Conservation (phyloP, 2,113 vertebrate species). For the Rhadina sibilatrix region DNA sequence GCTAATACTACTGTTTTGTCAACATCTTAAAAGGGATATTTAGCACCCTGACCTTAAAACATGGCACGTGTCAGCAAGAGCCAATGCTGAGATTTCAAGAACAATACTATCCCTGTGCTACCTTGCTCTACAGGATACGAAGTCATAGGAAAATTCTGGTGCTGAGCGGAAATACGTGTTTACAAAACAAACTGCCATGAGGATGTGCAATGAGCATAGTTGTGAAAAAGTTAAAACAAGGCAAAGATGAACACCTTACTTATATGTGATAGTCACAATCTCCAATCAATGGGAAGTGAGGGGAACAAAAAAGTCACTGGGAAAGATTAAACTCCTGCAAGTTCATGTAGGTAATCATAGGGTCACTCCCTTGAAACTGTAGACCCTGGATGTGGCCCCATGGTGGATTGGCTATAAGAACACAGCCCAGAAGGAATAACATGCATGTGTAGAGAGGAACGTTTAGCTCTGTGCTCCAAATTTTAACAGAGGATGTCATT, state of each 20-base stretch:
- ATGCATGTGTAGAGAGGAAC: not conserved
- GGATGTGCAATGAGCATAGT: not conserved
- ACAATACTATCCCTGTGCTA: not conserved
- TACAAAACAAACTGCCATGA: not conserved
- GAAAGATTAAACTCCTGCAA: not conserved
- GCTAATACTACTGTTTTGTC: not conserved
- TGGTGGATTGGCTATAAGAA: not conserved
- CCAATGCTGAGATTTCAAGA: not conserved
- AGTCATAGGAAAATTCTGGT: not conserved
- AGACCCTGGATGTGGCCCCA: not conserved
- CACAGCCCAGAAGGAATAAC: not conserved
- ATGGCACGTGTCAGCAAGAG: not conserved
- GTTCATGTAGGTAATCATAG: not conserved
- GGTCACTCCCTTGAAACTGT: not conserved
- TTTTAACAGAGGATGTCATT: not conserved
- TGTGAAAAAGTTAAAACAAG: not conserved
- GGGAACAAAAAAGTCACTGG: fast-evolving
- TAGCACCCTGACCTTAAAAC: not conserved
- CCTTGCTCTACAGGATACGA: not conserved
- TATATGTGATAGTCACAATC: not conserved
- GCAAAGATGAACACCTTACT: not conserved
- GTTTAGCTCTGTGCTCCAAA: not conserved
- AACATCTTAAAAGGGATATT: not conserved
- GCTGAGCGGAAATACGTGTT: not conserved
- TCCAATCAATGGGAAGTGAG: not conserved